Evolutionary conservation across 2,888 invertebrate species (phyloP), one percentile per base, ranked within the genome.

Genomic region (Acronicta alni): DNA sequence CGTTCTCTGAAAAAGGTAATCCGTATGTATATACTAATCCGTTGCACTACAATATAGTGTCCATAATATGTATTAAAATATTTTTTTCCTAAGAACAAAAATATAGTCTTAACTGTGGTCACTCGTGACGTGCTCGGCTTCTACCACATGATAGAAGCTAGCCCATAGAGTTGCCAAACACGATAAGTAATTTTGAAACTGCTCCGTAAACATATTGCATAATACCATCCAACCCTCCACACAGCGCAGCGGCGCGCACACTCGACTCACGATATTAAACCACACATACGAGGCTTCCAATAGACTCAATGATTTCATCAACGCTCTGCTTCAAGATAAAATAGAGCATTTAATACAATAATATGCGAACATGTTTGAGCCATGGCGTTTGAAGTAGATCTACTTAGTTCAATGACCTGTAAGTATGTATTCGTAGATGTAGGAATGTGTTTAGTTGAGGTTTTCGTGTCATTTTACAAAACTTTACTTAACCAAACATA

Each of bases 181-280:
- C 57, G 69, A 69, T 75, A 77, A 79, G 77, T 77, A 71, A 79
- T 79, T 75, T 72, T 57, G 67, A 63, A 69, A 65, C 72, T 67
- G 67, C 61, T 67, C 35, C 44, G 44, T 70, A 62, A 63, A 66
- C 69, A 64, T 62, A 58, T 67, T 67, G 64, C 70, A 56, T 66
- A 54, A 58, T 55, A 60, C 23, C 35, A 51, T 14, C 48, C 41
- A 17, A 17, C 41, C 16, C 14, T 30, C 39, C 30, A 32, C n/a
- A n/a, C 30, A 12, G 12, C 35, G 14, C 23, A 23, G 7, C 32
- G 14, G 16, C 5, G 7, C 23, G 30, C 16, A 26, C 20, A 32
- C 46, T 10, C 18, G 15, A 7, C 41, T n/a, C 7, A 16, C 17
- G 30, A 59, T 59, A 53, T 47, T 30, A 42, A 39, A 46, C 35